Evolutionary conservation across 2,888 invertebrate genomes (phyloP), one percentile per base, ranked within the genome.

Genomic region (Craniophora ligustri): DNA sequence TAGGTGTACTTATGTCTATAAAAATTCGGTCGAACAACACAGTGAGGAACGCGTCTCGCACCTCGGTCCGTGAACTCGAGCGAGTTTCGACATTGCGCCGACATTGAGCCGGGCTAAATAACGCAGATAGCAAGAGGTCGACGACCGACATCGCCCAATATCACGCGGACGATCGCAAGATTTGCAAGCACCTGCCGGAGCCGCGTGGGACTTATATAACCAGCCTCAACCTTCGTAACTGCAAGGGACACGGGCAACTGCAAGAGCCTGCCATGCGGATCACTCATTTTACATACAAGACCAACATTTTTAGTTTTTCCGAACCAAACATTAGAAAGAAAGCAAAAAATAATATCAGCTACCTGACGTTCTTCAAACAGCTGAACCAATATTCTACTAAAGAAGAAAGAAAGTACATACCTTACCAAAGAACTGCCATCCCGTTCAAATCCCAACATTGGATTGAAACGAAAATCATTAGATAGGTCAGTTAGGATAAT

Each of bases 61-160:
- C 77, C 84, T 79, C 78, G 91, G 92, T 91, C 90, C 86, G 79
- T 89, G 91, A 91, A 91, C 92, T 87, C 87, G 82, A 64, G 59
- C 80, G 84, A 82, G 85, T 81, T 82, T 87, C 91, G 92, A 92
- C 92, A 91, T 93, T 92, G 92, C 81, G 85, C 82, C 90, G 92
- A 86, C 92, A 89, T 92, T 92, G 88, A 84, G 88, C 80, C 87
- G 86, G 84, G 88, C 91, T 86, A 89, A 92, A 91, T 90, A 89
- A 90, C 89, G 88, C 87, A 91, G 92, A 92, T 92, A 93, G 90
- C 90, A 79, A 76, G 83, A 79, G 91, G 89, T 91, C 85, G 86
- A 87, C 86, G 92, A 88, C 92, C 92, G 90, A 86, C 90, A 87
- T 82, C 87, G 86, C 89, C 89, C 89, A 91, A 91, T 91, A 91